Conservation (phyloP, 2,888 invertebrate species). For the Megaustenia siamemsis region DNA sequence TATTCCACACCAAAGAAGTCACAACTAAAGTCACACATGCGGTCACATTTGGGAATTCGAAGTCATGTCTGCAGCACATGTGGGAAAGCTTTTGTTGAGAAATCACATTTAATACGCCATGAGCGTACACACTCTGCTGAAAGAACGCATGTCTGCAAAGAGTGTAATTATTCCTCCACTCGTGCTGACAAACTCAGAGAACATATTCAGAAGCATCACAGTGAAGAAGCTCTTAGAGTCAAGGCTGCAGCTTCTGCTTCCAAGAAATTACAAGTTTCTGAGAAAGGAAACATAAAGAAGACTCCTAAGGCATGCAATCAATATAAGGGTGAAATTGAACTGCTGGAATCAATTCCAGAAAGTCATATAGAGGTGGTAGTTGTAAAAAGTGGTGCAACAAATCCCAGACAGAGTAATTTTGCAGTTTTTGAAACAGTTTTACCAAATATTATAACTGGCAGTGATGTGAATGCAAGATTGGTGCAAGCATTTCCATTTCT, state of each 20-base stretch:
- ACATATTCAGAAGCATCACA: conserved; percentile 81
- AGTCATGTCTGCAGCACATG: conserved; percentile 84
- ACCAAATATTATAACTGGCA: not conserved
- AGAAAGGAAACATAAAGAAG: not conserved
- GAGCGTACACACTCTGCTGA: conserved; percentile 85
- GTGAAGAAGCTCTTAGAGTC: conserved; percentile 62
- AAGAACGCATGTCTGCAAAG: conserved; percentile 84
- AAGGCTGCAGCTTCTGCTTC: conserved; percentile 12
- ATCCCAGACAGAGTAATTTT: not conserved
- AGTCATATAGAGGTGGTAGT: conserved; percentile 30
- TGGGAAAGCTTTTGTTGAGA: conserved; percentile 85
- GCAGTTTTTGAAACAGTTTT: not conserved
- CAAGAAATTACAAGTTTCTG: not conserved
- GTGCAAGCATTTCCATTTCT: not conserved
- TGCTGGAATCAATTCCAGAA: not conserved
- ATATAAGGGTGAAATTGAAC: not conserved
- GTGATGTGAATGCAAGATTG: not conserved
- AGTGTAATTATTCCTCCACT: conserved; percentile 85
- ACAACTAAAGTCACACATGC: conserved; percentile 85
- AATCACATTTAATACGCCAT: conserved; percentile 85
- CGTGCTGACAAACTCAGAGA: conserved; percentile 85
- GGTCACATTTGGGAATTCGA: conserved; percentile 82
- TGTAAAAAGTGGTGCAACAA: not conserved
- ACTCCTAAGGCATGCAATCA: not conserved
- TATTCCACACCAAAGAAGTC: conserved; percentile 85